A percentile compares a stretch with the other conserved stretches of the same genome.
These are phyloP conservation scores for Drosophila sulfurigaster DNA, from an alignment of 1,140 invertebrate species.

Conservation along the genomic window DNA sequence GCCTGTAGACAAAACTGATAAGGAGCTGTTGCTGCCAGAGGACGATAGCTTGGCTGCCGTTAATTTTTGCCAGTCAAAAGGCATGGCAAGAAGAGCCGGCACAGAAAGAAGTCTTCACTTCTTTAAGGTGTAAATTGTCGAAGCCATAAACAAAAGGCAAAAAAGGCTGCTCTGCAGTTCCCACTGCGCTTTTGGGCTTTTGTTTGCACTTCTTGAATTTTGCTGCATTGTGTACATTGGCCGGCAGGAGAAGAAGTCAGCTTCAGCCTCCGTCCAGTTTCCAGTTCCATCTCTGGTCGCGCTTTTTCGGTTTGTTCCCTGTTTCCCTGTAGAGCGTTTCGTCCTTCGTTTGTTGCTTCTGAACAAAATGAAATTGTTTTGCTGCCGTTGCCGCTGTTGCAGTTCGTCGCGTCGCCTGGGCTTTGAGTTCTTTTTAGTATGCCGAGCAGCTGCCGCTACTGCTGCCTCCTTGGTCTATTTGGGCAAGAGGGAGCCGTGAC, in stretches of 20 bases:
- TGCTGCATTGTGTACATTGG: constrained; percentile 70
- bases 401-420: constrained; percentile 45
- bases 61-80: constrained; percentile 44
- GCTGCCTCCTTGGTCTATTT: constrained; percentile 15
- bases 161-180: constrained; percentile 34
- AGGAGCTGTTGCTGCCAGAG: constrained; percentile 35
- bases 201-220: constrained; percentile 70
- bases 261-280: constrained; percentile 30
- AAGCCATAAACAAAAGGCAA: constrained; percentile 77
- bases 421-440: constrained; percentile 71
- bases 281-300: constrained; percentile 22
- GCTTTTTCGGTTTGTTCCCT: constrained; percentile 44
- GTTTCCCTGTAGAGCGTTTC: constrained; percentile 37
- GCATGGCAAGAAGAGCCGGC: constrained; percentile 1
- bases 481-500: constrained; percentile 19
- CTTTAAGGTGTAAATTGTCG: constrained; percentile 81
- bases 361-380: constrained; percentile 81
- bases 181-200: constrained; percentile 66
- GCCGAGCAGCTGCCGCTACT: constrained; percentile 66
- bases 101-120: constrained; percentile 45
- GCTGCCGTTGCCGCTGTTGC: constrained; percentile 41
- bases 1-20: constrained; percentile 76
- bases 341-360: constrained; percentile 44
- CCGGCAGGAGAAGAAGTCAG: constrained; percentile 31
- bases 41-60: constrained; percentile 60